Conservation (phyloP, 2,888 invertebrate species). For the Coleophora flavipennella region DNA sequence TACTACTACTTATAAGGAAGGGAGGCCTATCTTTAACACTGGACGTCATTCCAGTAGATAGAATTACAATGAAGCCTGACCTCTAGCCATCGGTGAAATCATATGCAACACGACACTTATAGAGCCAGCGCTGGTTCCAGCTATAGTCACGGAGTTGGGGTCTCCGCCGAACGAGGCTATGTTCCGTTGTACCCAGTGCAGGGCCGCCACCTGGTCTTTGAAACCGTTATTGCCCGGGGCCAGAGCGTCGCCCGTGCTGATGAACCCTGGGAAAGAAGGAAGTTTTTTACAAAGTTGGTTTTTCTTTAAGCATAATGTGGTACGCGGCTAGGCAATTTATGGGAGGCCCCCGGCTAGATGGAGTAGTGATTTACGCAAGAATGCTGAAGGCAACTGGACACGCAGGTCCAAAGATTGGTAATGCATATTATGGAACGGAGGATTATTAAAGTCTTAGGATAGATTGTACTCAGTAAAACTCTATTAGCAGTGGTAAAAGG, state of each 20-base stretch:
- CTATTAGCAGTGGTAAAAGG: not conserved
- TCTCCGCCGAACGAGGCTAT: slow-evolving; percentile 77
- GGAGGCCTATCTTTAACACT: no score
- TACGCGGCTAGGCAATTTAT: not conserved
- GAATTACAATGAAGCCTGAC: no score
- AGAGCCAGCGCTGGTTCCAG: slow-evolving; percentile 81
- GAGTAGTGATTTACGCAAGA: not conserved
- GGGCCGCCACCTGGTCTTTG: slow-evolving; percentile 76
- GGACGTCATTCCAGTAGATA: no score
- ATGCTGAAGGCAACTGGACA: not conserved
- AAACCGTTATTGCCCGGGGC: slow-evolving; percentile 79
- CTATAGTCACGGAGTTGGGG: slow-evolving; percentile 75
- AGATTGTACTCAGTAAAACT: not conserved
- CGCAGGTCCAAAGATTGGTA: not conserved
- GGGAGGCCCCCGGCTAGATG: not conserved
- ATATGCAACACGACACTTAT: slow-evolving; percentile 79
- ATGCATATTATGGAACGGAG: not conserved
- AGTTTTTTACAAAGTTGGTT: not conserved
- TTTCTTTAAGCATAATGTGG: not conserved
- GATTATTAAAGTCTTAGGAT: not conserved
- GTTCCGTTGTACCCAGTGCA: slow-evolving; percentile 75
- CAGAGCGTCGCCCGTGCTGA: slow-evolving; percentile 76
- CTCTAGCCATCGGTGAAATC: no score
- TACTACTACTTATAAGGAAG: no score
- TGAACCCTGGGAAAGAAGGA: slow-evolving; percentile 61